Evolutionary conservation across 1,140 invertebrate species (phyloP).

Genomic region (Magallana angulata): DNA sequence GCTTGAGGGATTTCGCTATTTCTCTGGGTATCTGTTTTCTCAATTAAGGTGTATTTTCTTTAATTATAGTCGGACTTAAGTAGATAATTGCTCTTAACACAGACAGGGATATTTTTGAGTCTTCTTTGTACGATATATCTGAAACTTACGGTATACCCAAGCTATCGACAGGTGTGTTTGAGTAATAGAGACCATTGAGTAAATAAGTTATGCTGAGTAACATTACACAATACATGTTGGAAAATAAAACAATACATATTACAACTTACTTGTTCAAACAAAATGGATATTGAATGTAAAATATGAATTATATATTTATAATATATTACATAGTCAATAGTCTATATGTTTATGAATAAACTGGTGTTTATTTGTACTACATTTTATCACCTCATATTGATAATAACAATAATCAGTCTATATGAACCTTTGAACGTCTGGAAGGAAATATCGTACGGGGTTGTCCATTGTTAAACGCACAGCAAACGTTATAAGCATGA

Average conservation of each 20-base stretch:
- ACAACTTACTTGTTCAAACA: too few relatives aligned
- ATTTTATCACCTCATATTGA: constrained; percentile 6
- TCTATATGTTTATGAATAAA: not conserved
- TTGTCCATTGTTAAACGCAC: not conserved
- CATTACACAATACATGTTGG: not conserved
- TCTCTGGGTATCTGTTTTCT: constrained; percentile 11
- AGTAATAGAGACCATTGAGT: not conserved
- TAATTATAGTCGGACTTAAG: not conserved
- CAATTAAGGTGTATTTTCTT: constrained; percentile 21
- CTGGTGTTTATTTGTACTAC: not conserved
- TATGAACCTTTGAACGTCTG: constrained; percentile 35
- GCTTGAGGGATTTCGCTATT: not conserved
- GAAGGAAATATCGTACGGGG: constrained; percentile 1
- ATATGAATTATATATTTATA: too few relatives aligned
- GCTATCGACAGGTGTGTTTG: not conserved
- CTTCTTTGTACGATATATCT: not conserved
- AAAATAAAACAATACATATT: too few relatives aligned
- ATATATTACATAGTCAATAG: not conserved
- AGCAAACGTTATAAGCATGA: not conserved
- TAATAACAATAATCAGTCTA: not conserved
- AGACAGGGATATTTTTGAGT: constrained; percentile 4
- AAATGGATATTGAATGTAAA: too few relatives aligned
- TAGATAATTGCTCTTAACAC: not conserved
- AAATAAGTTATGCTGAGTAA: not conserved
- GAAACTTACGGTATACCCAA: not conserved